Conservation (phyloP, 1,140 invertebrate genomes). For the Stenopsyche tienmushanensis region DNA sequence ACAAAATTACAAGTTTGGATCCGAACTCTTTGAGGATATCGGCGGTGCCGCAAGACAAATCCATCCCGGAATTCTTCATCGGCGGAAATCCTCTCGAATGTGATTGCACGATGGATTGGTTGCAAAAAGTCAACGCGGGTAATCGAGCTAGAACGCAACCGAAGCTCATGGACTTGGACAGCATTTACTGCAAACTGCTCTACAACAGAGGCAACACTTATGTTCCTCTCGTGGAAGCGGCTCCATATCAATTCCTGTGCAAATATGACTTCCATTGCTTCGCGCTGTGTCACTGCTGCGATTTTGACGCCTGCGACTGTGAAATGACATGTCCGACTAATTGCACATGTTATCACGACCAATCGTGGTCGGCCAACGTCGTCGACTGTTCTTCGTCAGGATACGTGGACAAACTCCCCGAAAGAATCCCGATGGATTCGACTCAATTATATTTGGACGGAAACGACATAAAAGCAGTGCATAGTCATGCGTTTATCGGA, state of each 20-base stretch:
- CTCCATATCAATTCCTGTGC: conserved; percentile 86
- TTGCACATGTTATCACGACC: conserved; percentile 90
- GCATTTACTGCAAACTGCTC: conserved; percentile 83
- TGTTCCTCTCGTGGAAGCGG: conserved; percentile 79
- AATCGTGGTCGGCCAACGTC: conserved; percentile 88
- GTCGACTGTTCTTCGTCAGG: conserved; percentile 82
- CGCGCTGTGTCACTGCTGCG: conserved; percentile 88
- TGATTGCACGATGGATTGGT: conserved; percentile 72
- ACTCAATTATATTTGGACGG: conserved; percentile 88
- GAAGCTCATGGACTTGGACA: conserved; percentile 82
- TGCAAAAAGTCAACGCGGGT: conserved; percentile 80
- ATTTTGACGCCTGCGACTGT: conserved; percentile 92
- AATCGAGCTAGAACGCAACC: conserved; percentile 79
- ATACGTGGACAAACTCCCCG: conserved; percentile 71
- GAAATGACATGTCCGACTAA: conserved; percentile 92
- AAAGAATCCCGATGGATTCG: conserved; percentile 89
- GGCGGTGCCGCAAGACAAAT: conserved; percentile 71
- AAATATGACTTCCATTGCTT: conserved; percentile 90
- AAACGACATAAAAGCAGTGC: conserved; percentile 74
- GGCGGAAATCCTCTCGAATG: conserved; percentile 89
- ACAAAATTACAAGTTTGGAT: conserved; percentile 80
- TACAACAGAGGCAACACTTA: conserved; percentile 79
- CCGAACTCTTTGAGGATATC: conserved; percentile 84
- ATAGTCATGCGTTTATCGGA: conserved; percentile 88
- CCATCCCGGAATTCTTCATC: conserved; percentile 88